Base-by-base conservation (phyloP, 1,140 invertebrate species). In the Ceratosolen fusciceps region DNA sequence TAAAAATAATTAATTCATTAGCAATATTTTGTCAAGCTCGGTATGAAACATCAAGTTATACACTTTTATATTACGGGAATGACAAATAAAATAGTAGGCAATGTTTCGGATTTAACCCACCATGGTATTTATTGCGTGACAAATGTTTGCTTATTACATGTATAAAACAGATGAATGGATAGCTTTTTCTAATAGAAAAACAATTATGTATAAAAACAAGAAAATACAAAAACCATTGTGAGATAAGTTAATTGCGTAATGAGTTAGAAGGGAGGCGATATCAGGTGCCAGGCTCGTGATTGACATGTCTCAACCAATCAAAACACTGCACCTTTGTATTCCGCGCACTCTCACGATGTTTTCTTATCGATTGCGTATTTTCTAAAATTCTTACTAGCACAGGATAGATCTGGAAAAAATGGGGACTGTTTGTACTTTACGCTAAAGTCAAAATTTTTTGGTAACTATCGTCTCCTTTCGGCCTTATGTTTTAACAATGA, bases 251-350 rank as follows among this genome's bases (percentile, higher is more conserved):
- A 34, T 31, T 29, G 31, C 16, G 60, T 26, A 34, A 62, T 0
- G 60, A 14, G 14, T 14, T 10, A 9, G 26, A 8, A 29, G 26
- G 12, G 24, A 60, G 24, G 3, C n/a, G n/a, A 60, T 60, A 37
- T 85, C 84, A 85, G 77, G 80, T 80, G 60, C 21, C 68, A 68
- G 26, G 62, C 84, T 85, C 84, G 84, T 85, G 84, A 84, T 85
- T 83, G 56, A 2, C 73, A 34, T n/a, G 16, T 74, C 39, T 5
- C 31, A 29, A 14, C 58, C 58, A 34, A 62, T 62, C 68, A 31
- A 52, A 43, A 29, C 43, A 26, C n/a, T 43, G 65, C 65, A 43
- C 39, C 21, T 67, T 67, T 67, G n/a, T 29, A 16, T 8, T 16
- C 58, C 1, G 10, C 58, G 8, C 14, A 14, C 49, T 52, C 49